Percentiles rank a stretch among this genome's conserved stretches.
Evolutionary conservation across 2,113 vertebrate genomes (phyloP).

Genomic region (Podarcis muralis): DNA sequence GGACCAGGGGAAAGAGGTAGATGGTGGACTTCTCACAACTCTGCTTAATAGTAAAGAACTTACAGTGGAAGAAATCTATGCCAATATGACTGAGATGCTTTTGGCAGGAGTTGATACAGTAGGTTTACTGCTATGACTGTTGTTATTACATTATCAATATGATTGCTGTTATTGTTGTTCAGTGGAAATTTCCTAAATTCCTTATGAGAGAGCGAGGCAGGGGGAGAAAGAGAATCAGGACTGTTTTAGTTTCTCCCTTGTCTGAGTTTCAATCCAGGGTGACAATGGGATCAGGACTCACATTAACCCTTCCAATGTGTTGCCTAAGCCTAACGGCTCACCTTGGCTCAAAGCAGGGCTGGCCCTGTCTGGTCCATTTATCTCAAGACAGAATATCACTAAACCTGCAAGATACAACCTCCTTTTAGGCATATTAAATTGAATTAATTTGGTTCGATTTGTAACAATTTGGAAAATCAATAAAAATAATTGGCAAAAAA

Average conservation of each 20-base stretch:
- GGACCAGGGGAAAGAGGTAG: constrained; percentile 77
- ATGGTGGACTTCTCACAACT: constrained; percentile 87
- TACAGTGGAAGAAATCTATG: constrained; percentile 91
- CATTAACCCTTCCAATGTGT: neutral
- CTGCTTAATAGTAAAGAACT: constrained; percentile 86
- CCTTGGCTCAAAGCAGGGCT: too few species aligned
- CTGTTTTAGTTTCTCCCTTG: neutral
- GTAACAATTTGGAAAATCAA: too few species aligned
- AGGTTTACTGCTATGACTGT: constrained; percentile 32
- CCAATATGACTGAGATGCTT: constrained; percentile 93
- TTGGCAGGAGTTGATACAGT: constrained; percentile 93
- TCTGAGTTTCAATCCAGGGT: neutral
- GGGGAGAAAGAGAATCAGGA: too few species aligned
- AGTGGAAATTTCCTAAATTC: neutral
- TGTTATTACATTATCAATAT: neutral
- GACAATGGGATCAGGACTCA: neutral
- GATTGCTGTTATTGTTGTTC: neutral
- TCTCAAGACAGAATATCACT: neutral
- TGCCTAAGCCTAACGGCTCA: neutral
- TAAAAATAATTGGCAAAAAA: too few species aligned
- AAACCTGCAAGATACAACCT: neutral
- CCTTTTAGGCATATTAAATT: too few species aligned
- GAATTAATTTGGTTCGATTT: too few species aligned
- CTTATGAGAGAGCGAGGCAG: neutral
- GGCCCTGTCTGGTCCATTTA: neutral